These are phyloP conservation scores for Epirrita christyi DNA, from an alignment of 2,888 invertebrate species.

Conservation along the genomic window DNA sequence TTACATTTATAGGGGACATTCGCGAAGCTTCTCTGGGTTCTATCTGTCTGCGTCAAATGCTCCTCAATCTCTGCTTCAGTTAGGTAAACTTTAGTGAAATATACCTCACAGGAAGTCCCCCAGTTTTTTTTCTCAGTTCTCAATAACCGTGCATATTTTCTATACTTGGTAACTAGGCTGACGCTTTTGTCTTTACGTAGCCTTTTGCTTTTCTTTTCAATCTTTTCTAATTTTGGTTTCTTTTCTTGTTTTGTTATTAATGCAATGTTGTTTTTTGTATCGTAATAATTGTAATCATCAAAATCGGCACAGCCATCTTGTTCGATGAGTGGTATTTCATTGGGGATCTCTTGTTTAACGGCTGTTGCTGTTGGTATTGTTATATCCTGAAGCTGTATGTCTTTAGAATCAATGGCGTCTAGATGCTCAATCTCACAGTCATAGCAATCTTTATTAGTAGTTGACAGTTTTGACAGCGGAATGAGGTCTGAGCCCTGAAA, in stretches of 20 bases:
- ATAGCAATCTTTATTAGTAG: constrained; percentile 20
- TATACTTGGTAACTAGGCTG: constrained; percentile 29
- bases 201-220: constrained; percentile 12
- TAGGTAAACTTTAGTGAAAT: constrained; percentile 16
- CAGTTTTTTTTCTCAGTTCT: constrained; percentile 32
- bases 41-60: constrained; percentile 18
- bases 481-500: constrained; percentile 21
- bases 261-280: constrained; percentile 14
- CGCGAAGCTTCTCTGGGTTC: constrained; percentile 9
- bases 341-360: constrained; percentile 13
- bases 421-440: constrained; percentile 27
- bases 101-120: constrained; percentile 24
- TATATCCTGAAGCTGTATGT: constrained; percentile 2
- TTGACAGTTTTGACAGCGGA: constrained; percentile 28
- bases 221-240: constrained; percentile 6
- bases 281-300: constrained; percentile 3
- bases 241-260: constrained; percentile 2
- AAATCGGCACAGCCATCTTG: constrained; percentile 5
- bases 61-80: constrained; percentile 19
- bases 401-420: constrained; percentile 4
- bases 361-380: neutral
- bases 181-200: constrained; percentile 24
- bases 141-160: constrained; percentile 18
- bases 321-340: neutral
- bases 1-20: constrained; percentile 26